Evolutionary conservation across 1,140 invertebrate species (phyloP).

Genomic region (Drosophila ohnishii): DNA sequence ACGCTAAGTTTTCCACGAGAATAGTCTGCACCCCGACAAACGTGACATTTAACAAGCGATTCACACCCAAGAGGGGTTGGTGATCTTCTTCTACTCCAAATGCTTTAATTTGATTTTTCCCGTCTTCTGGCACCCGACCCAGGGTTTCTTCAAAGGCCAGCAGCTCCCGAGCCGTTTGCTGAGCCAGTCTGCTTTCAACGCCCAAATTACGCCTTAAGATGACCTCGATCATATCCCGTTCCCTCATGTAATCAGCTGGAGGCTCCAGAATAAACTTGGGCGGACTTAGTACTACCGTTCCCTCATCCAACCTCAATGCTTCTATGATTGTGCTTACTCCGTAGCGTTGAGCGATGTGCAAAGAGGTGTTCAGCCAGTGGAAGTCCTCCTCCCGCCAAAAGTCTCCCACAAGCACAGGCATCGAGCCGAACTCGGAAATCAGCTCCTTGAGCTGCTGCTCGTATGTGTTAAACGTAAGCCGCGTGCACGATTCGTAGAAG

Average conservation of each 20-base stretch:
- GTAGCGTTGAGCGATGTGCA: conserved; percentile 31
- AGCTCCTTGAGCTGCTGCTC: conserved; percentile 22
- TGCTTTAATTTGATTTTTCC: background rate
- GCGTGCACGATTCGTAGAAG: conserved; percentile 48
- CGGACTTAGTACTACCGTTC: background rate
- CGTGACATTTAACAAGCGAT: background rate
- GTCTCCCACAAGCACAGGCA: conserved; percentile 42
- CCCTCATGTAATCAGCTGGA: background rate
- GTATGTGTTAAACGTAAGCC: conserved; percentile 7
- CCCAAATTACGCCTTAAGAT: background rate
- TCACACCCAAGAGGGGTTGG: background rate
- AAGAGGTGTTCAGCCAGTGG: conserved; percentile 42
- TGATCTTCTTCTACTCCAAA: background rate
- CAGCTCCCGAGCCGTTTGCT: background rate
- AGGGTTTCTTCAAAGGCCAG: background rate
- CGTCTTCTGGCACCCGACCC: background rate
- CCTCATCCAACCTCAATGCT: background rate
- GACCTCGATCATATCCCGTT: background rate
- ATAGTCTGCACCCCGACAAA: background rate
- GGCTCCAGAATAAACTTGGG: background rate
- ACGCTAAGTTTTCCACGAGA: background rate
- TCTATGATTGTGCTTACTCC: conserved; percentile 14
- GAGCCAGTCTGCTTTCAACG: background rate
- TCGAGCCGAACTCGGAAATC: conserved; percentile 42
- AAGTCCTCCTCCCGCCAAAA: conserved; percentile 43